Conservation (phyloP, 2,888 invertebrate genomes). For the Oscheius sp. region DNA sequence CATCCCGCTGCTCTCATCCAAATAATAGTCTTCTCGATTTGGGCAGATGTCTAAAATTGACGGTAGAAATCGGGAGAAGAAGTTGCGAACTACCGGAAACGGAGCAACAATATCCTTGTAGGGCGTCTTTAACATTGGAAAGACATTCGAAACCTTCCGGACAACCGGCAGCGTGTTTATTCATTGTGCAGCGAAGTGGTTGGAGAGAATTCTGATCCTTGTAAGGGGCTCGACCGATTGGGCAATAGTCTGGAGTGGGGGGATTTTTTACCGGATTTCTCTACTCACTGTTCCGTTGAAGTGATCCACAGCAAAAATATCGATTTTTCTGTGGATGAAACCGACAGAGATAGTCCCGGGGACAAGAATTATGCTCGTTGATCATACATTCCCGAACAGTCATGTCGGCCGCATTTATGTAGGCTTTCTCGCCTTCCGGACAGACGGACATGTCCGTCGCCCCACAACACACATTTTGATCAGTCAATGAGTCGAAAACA, state of each 20-base stretch:
- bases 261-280: no score
- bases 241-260: constrained; percentile 55
- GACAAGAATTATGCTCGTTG: constrained; percentile 63
- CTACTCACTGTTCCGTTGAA: constrained; percentile 40
- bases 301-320: constrained; percentile 64
- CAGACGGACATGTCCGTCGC: constrained; percentile 66
- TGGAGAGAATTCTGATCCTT: constrained; percentile 57
- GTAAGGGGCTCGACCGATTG: constrained; percentile 59
- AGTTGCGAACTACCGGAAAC: constrained; percentile 42
- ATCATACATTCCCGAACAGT: constrained; percentile 61
- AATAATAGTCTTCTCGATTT: constrained; percentile 60
- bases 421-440: constrained; percentile 67
- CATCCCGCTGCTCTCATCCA: constrained; percentile 62
- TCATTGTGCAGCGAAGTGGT: constrained; percentile 63
- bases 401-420: constrained; percentile 65
- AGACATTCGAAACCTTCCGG: constrained; percentile 61
- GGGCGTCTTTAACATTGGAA: constrained; percentile 57
- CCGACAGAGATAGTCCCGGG: constrained; percentile 62
- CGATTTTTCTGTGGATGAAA: constrained; percentile 60
- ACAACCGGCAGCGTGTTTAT: constrained; percentile 57
- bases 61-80: not conserved
- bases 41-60: constrained; percentile 58
- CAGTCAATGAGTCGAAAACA: constrained; percentile 54
- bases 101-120: constrained; percentile 64
- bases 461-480: constrained; percentile 66